Evolutionary conservation across 2,113 vertebrate genomes (phyloP), one percentile per base, ranked within the genome.

Genomic region (Callithrix jacchus): DNA sequence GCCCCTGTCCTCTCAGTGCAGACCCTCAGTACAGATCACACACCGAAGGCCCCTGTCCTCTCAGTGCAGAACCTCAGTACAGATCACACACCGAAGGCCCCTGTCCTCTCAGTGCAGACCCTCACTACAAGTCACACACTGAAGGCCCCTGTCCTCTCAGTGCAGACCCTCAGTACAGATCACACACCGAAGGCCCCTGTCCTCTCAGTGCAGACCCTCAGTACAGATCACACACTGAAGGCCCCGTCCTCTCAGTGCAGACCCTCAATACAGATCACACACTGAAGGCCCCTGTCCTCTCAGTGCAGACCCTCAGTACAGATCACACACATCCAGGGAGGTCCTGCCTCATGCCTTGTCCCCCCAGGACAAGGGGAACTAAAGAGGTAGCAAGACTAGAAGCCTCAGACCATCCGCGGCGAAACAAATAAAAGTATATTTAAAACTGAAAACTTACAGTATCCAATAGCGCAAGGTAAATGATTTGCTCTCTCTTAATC

Each of bases 391-490:
- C 76, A 86, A 45, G 23, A 3, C 8, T 5, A 23, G 27, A 35
- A 8, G 2, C 7, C 14, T 32, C 30, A 0, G 0, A 21, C 10
- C 25, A 11, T 17, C 49, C 5, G 2, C 0, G 2, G 30, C 0
- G 20, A 76, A 49, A 20, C 56, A 30, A 73, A n/a, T 2, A 23
- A 20, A 30, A n/a, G 16, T 8, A 18, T 16, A 66, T n/a, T 45
- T 9, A 40, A 76, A 64, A 9, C 68, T 13, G 12, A 37, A 12
- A 58, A 54, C 83, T 30, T 1, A 89, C 68, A 66, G 40, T 11
- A 37, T 6, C 17, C n/a, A 37, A 1, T 5, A 23, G 23, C 16
- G 23, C 32, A 7, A 35, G 37, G 37, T 35, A 45, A 71, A 37
- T 25, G 27, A 37, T 52, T 82, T 52, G 3, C 70, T 89, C 54